These are phyloP conservation scores for Saimiri boliviensis DNA, from an alignment of 2,113 vertebrate species.

Conservation along the genomic window DNA sequence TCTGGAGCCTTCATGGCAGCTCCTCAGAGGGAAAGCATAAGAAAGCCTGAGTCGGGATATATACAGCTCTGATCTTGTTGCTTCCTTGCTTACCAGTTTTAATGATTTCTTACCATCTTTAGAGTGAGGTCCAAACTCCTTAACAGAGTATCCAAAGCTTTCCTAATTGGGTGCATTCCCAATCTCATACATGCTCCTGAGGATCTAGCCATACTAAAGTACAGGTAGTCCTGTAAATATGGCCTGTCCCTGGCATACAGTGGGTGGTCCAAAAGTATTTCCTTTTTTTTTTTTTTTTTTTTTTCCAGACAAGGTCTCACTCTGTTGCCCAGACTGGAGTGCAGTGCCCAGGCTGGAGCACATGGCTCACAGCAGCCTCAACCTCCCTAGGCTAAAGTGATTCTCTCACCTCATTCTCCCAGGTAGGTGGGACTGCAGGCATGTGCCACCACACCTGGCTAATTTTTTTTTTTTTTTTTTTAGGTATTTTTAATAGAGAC, in stretches of 20 bases:
- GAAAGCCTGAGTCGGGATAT: background rate
- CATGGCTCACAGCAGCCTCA: too few species aligned
- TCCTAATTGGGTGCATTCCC: background rate
- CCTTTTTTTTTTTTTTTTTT: too few species aligned
- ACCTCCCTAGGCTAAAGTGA: too few species aligned
- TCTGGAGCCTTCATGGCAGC: background rate
- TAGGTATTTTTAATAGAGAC: too few species aligned
- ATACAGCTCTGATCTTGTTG: background rate
- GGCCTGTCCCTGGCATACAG: background rate
- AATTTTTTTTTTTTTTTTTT: too few species aligned
- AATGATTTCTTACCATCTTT: background rate
- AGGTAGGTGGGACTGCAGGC: too few species aligned
- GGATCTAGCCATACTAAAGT: background rate
- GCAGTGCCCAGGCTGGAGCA: too few species aligned
- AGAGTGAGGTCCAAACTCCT: background rate
- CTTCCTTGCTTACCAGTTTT: background rate
- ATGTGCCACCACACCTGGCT: too few species aligned
- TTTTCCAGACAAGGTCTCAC: too few species aligned
- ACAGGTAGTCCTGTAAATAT: background rate
- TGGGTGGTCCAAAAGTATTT: slow-evolving; percentile 19
- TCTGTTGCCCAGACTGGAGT: too few species aligned
- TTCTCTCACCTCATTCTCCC: too few species aligned
- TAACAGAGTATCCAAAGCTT: background rate
- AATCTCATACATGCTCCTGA: background rate
- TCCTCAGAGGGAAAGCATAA: background rate